Base-by-base conservation (phyloP, 2,797 vertebrate genomes). In the Sitta carolinensis region DNA sequence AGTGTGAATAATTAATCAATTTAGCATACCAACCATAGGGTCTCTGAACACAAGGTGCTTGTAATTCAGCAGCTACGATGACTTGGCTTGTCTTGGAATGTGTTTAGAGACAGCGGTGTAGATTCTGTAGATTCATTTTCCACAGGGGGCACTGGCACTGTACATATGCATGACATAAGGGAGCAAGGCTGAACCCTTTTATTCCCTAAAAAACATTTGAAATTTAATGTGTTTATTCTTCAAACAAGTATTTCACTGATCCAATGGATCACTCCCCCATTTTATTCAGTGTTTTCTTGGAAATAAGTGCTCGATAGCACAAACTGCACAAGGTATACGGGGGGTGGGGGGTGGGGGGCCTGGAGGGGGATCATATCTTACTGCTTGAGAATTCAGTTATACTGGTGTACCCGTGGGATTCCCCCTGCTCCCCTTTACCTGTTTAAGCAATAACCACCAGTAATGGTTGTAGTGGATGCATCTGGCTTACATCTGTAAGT, bases 1-100 rank as follows among this genome's bases (percentile, higher is more conserved):
- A 51, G 69, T 87, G 32, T 54, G 58, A 90, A 91, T 90, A 95
- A 89, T 90, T 87, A 94, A 92, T 89, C 14, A 34, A 72, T 73
- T 70, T 87, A 81, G 32, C 47, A 34, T 83, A 59, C 10, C 34
- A 78, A 25, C 40, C 3, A 1, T 11, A 57, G 66, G 57, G 27
- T 55, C 12, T 87, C 67, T 73, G 51, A 45, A 45, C 51, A 88
- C 36, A 78, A 73, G 11, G 48, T 82, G 52, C 70, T 84, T 82
- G 23, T 52, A 82, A 87, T 93, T 88, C 92, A 92, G 51, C 66
- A 74, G n/a, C 75, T 72, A 48, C 5, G 2, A 30, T 42, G 61
- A 34, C 27, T 72, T 91, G 16, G 5, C 63, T 91, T 88, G 15
- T 40, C 43, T 76, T 59, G 62, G 36, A 80, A 68, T 68, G 34